Percentiles rank a stretch among this genome's conserved stretches.
These are phyloP conservation scores for Agrochola lychnidis DNA, from an alignment of 2,888 invertebrate genomes.

Conservation along the genomic window DNA sequence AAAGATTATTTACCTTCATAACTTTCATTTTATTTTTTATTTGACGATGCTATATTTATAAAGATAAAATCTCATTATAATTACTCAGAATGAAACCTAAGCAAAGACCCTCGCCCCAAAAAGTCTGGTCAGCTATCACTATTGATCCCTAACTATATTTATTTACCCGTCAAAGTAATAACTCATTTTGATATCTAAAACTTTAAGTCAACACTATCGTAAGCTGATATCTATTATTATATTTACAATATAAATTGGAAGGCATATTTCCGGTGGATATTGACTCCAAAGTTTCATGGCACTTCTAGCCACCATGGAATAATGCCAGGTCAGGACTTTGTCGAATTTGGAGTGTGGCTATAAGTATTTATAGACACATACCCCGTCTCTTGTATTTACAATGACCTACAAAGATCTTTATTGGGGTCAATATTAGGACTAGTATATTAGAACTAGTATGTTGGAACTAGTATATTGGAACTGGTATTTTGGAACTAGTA, in stretches of 20 bases:
- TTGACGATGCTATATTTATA: not conserved
- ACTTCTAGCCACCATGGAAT: conserved; percentile 19
- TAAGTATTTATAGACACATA: not conserved
- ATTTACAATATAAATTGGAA: conserved; percentile 37
- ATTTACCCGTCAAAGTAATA: conserved; percentile 39
- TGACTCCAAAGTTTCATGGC: conserved; percentile 36
- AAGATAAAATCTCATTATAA: not conserved
- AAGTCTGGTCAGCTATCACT: not conserved
- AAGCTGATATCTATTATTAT: conserved; percentile 28
- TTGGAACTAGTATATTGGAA: not conserved
- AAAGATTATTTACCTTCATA: not conserved
- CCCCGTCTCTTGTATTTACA: not conserved
- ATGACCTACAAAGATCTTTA: not conserved
- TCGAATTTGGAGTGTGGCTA: conserved; percentile 12
- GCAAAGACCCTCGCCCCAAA: not conserved
- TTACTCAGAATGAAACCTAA: not conserved
- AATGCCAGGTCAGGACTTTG: conserved; percentile 23
- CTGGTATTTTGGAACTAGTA: too few relatives aligned
- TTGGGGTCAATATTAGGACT: not conserved
- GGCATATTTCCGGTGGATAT: conserved; percentile 31
- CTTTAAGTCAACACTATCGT: conserved; percentile 44
- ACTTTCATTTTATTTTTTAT: not conserved
- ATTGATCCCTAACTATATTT: conserved; percentile 10
- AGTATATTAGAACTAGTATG: not conserved
- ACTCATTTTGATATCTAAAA: conserved; percentile 51